Percentiles rank a stretch among this genome's conserved stretches.
Evolutionary conservation across 2,888 invertebrate species (phyloP).

Genomic region (Sabellastarte sp.): DNA sequence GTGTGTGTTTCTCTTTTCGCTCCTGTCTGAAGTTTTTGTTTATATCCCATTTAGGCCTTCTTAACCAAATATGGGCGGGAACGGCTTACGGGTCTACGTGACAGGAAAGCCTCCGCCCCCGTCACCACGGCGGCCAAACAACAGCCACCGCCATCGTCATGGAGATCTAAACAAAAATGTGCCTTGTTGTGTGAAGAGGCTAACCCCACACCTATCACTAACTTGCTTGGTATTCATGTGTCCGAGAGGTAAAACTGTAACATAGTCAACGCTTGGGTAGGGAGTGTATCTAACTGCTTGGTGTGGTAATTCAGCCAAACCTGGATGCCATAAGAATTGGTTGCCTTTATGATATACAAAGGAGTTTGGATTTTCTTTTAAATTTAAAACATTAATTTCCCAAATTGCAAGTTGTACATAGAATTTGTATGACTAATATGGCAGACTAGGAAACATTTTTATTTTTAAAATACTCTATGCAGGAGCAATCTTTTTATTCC

Average conservation of each 20-base stretch:
- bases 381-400: no score
- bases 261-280: neutral
- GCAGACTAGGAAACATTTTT: no score
- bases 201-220: conserved; percentile 23
- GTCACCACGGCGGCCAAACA: neutral
- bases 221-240: conserved; percentile 20
- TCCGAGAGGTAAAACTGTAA: conserved; percentile 13
- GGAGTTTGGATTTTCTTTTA: no score
- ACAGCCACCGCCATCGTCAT: neutral
- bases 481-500: no score
- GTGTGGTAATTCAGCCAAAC: neutral
- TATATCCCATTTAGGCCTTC: conserved; percentile 15
- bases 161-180: neutral
- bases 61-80: conserved; percentile 24
- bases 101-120: conserved; percentile 5
- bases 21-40: no score
- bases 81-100: conserved; percentile 16
- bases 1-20: no score
- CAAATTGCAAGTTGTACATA: no score
- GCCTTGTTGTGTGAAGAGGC: conserved; percentile 17
- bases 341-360: no score
- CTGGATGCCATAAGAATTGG: neutral
- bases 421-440: no score
- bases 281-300: no score
- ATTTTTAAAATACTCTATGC: no score